These are phyloP conservation scores for Rhabdornis inornatus DNA, from an alignment of 2,113 vertebrate genomes.

Conservation along the genomic window DNA sequence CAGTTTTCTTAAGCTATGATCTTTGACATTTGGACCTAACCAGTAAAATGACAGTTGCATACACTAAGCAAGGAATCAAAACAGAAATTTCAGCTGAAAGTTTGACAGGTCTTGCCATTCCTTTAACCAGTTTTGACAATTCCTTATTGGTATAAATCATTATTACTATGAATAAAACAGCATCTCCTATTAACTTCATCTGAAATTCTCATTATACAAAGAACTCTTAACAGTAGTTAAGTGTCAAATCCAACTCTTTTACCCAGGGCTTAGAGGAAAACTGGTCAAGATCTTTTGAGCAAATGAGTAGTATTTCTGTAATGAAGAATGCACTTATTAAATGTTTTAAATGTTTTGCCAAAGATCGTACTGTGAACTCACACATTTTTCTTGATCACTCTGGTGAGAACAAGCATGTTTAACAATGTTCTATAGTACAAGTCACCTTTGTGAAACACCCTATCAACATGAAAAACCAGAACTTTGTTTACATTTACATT, in stretches of 20 bases:
- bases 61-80: neutral
- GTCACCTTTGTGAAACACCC: neutral
- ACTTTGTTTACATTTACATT: neutral
- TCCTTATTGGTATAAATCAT: neutral
- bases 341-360: neutral
- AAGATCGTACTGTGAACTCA: neutral
- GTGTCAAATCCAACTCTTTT: neutral
- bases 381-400: neutral
- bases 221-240: neutral
- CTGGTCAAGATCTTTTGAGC: neutral
- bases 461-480: neutral
- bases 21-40: neutral
- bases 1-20: neutral
- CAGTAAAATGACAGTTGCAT: neutral
- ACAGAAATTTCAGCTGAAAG: neutral
- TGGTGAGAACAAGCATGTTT: neutral
- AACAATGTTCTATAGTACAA: neutral
- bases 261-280: neutral
- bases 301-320: neutral
- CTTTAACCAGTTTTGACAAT: neutral
- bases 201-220: neutral
- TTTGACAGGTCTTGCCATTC: neutral
- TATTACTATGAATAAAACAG: neutral
- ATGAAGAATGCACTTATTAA: neutral
- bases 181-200: neutral